These are phyloP conservation scores for Alitta virens DNA, from an alignment of 2,888 invertebrate species.

Conservation along the genomic window DNA sequence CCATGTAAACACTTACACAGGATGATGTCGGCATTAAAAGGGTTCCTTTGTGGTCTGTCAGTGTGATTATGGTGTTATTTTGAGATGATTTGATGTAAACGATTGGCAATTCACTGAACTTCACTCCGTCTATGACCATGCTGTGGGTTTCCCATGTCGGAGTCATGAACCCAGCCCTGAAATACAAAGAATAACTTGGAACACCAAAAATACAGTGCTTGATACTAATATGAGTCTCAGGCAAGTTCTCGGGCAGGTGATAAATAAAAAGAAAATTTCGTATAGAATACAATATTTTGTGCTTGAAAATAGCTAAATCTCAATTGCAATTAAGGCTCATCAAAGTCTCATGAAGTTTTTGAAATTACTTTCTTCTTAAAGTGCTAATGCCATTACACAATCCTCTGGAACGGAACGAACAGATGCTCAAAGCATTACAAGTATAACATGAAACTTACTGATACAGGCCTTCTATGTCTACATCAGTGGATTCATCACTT, in stretches of 20 bases:
- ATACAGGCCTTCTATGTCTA: slow-evolving; percentile 6
- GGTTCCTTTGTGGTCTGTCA: slow-evolving; percentile 66
- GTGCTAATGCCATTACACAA: too few species aligned
- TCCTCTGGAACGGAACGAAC: too few species aligned
- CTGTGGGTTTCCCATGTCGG: slow-evolving; percentile 64
- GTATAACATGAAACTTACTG: neutral
- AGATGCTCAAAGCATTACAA: neutral
- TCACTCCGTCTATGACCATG: slow-evolving; percentile 71
- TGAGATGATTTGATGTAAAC: slow-evolving; percentile 77
- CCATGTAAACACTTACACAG: neutral
- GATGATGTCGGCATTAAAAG: neutral
- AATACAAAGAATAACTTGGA: too few species aligned
- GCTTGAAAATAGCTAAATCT: too few species aligned
- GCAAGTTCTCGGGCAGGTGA: too few species aligned
- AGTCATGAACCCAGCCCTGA: slow-evolving; percentile 24
- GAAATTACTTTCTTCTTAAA: too few species aligned
- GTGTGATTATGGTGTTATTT: slow-evolving; percentile 83
- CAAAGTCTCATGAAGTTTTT: too few species aligned
- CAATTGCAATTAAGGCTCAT: too few species aligned
- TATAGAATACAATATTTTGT: too few species aligned
- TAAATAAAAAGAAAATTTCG: too few species aligned
- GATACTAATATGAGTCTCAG: too few species aligned
- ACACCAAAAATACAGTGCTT: too few species aligned
- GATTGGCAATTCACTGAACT: slow-evolving; percentile 78
- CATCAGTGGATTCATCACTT: neutral